Percentiles rank a stretch among this genome's conserved stretches.
Conservation (phyloP, 2,888 invertebrate species). For the Mellilla xanthometata region DNA sequence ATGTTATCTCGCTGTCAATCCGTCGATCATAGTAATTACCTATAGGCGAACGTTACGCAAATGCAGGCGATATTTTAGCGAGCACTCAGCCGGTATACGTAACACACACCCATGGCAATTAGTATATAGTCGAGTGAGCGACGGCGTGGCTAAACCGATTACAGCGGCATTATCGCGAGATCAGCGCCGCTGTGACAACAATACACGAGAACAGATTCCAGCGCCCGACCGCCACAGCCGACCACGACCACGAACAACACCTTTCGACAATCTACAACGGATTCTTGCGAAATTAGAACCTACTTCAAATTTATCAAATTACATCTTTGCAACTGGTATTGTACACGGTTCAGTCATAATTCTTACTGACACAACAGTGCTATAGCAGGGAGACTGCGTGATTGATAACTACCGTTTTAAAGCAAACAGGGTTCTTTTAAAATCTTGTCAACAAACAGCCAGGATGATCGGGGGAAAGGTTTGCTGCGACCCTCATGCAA, state of each 20-base stretch:
- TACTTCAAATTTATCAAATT: conserved; percentile 25
- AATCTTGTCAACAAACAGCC: conserved; percentile 37
- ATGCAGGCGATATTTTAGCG: conserved; percentile 61
- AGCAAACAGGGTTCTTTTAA: conserved; percentile 45
- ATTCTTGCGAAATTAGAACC: conserved; percentile 43
- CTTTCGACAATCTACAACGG: conserved; percentile 46
- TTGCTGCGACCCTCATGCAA: conserved; percentile 48
- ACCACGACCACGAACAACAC: conserved; percentile 49
- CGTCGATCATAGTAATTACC: conserved; percentile 56
- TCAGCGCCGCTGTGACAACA: conserved; percentile 51
- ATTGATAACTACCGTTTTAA: conserved; percentile 30
- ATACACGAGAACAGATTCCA: conserved; percentile 64
- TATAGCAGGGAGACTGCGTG: conserved; percentile 21
- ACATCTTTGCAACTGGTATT: conserved; percentile 42
- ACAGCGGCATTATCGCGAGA: conserved; percentile 66
- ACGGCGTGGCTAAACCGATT: conserved; percentile 75
- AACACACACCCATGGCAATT: conserved; percentile 70
- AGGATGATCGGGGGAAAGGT: conserved; percentile 40
- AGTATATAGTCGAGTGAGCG: conserved; percentile 71
- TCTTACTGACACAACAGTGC: conserved; percentile 52
- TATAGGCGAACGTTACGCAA: conserved; percentile 54
- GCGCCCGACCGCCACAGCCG: conserved; percentile 56
- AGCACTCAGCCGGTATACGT: conserved; percentile 60
- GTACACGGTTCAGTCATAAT: conserved; percentile 38
- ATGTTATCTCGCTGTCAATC: conserved; percentile 66